Evolutionary conservation across 2,113 vertebrate species (phyloP), one percentile per base, ranked within the genome.

Genomic region (Arothron firmamentum): DNA sequence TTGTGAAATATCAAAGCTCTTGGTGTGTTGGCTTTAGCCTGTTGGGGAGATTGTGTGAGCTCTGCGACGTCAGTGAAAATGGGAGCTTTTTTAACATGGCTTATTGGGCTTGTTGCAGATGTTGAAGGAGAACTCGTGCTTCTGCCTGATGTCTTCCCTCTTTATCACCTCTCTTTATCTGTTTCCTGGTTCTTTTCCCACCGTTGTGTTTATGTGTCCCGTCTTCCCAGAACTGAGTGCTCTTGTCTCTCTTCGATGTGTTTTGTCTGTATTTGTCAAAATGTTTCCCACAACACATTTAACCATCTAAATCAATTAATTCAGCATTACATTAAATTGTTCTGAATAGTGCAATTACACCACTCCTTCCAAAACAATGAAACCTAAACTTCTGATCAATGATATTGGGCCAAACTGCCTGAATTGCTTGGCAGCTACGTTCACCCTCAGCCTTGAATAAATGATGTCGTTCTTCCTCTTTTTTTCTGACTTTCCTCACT

Each of bases 391-490:
- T 47, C 6, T 17, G n/a, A 17, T 47, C 4, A n/a, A 47, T 47
- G 45, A 17, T 47, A 13, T 5, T 6, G n/a, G n/a, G 13, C 15
- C n/a, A 13, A 45, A 45, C 12, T 45, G 43, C 12, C 16, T 45
- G 13, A 11, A 45, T 15, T 45, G 43, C 43, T 45, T 45, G 13
- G 16, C 13, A 45, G 43, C 45, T 47, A 49, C n/a, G 57, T 4
- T 59, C 20, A 50, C 51, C 65, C 58, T 56, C 19, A 59, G 62
- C 45, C 18, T 66, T 31, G 56, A 88, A 77, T 83, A 25, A 86
- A 74, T 72, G 80, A 23, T 86, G 88, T 92, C 91, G 87, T 90
- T 92, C 80, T 91, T 85, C 77, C 84, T 80, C 71, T 74, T 75
- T 85, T 75, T 83, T 62, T 78, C 47, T 82, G 85, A 78, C 67